These are phyloP conservation scores for Melanocharis versteri DNA, from an alignment of 2,113 vertebrate genomes.

Conservation along the genomic window DNA sequence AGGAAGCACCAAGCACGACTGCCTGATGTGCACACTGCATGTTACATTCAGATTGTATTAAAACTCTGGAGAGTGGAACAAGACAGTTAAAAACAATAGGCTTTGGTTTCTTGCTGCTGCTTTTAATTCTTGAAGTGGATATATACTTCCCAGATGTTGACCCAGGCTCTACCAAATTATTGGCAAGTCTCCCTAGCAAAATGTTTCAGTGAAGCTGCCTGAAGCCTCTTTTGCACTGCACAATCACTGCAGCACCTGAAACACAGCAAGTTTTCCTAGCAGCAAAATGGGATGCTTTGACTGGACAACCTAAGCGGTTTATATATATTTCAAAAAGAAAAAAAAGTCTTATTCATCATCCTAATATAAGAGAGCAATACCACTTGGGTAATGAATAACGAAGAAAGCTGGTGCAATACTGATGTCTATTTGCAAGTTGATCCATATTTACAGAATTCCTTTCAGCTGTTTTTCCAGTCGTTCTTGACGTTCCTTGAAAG, in stretches of 20 bases:
- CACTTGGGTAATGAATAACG: not conserved
- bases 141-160: not conserved
- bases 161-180: not conserved
- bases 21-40: not conserved
- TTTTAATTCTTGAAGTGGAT: not conserved
- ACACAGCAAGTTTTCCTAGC: not conserved
- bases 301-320: not conserved
- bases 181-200: not conserved
- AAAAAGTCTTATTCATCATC: not conserved
- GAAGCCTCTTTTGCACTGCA: not conserved
- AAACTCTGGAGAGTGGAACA: not conserved
- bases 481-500: not conserved
- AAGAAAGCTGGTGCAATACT: not conserved
- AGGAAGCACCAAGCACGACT: not conserved
- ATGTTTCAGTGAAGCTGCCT: not conserved
- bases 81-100: not conserved
- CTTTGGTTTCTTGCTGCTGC: not conserved
- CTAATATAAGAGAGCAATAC: not conserved
- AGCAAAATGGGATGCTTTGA: not conserved
- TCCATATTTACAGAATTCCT: not conserved
- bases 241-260: not conserved
- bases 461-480: not conserved
- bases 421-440: not conserved
- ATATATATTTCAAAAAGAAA: not conserved
- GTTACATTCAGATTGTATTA: not conserved